Conservation (phyloP, 1,140 invertebrate species). For the Scaptomyza pallida region DNA sequence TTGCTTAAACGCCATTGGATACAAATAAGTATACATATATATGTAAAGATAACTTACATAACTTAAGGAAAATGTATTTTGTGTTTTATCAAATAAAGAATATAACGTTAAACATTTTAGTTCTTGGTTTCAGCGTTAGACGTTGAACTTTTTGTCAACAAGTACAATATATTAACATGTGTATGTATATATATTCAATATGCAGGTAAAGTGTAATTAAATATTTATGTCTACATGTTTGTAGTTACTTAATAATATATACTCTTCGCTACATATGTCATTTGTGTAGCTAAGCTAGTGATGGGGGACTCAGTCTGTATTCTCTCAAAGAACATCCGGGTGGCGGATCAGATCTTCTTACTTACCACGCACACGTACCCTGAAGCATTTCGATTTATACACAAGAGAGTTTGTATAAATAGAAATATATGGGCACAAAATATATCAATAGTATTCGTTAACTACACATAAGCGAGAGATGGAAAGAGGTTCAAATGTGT, state of each 20-base stretch:
- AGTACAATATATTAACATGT: constrained; percentile 5
- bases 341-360: constrained; percentile 1
- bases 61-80: too few relatives aligned
- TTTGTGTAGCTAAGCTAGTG: constrained; percentile 23
- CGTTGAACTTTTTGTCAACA: not conserved
- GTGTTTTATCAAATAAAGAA: not conserved
- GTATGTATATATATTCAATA: not conserved
- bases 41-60: not conserved
- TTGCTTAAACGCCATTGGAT: not conserved
- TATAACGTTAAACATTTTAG: not conserved
- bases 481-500: not conserved
- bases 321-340: constrained; percentile 37
- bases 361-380: constrained; percentile 6
- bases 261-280: constrained; percentile 6
- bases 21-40: too few relatives aligned
- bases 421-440: not conserved
- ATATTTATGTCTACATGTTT: not conserved
- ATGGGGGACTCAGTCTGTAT: constrained; percentile 44
- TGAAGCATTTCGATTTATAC: not conserved
- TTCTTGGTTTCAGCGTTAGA: not conserved
- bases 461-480: not conserved
- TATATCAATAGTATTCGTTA: not conserved
- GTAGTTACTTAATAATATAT: constrained; percentile 11
- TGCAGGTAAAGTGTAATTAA: not conserved
- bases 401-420: not conserved